Conservation (phyloP, 2,113 vertebrate genomes). For the Oncorhynchus nerka region DNA sequence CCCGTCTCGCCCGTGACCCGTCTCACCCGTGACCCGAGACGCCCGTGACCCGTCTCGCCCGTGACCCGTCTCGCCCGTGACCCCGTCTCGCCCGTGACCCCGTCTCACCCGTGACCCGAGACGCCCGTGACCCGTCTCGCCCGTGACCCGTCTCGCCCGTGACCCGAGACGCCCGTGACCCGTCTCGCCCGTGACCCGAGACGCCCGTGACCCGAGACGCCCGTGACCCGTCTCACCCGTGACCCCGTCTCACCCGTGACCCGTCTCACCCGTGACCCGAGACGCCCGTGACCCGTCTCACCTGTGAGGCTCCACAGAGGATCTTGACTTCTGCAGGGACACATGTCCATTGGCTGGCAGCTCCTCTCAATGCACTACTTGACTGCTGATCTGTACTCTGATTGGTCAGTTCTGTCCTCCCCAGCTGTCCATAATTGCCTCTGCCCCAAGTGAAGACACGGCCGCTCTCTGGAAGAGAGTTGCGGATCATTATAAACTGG, state of each 20-base stretch:
- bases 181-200: too few relatives aligned
- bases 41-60: background rate
- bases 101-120: conserved; percentile 80
- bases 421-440: conserved; percentile 87
- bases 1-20: too few relatives aligned
- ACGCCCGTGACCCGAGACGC: background rate
- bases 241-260: conserved; percentile 73
- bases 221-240: background rate
- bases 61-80: conserved; percentile 72
- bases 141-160: too few relatives aligned
- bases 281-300: conserved; percentile 41
- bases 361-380: conserved; percentile 10
- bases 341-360: conserved; percentile 27
- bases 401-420: conserved; percentile 48
- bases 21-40: background rate
- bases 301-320: conserved; percentile 82
- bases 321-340: conserved; percentile 68
- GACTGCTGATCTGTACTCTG: conserved; percentile 38
- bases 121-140: too few relatives aligned
- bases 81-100: too few relatives aligned
- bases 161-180: conserved; percentile 54
- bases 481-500: too few relatives aligned
- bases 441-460: conserved; percentile 91
- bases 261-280: too few relatives aligned
- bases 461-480: conserved; percentile 78